Conservation (phyloP, 2,797 vertebrate genomes). For the Philypnodon macrostomus region DNA sequence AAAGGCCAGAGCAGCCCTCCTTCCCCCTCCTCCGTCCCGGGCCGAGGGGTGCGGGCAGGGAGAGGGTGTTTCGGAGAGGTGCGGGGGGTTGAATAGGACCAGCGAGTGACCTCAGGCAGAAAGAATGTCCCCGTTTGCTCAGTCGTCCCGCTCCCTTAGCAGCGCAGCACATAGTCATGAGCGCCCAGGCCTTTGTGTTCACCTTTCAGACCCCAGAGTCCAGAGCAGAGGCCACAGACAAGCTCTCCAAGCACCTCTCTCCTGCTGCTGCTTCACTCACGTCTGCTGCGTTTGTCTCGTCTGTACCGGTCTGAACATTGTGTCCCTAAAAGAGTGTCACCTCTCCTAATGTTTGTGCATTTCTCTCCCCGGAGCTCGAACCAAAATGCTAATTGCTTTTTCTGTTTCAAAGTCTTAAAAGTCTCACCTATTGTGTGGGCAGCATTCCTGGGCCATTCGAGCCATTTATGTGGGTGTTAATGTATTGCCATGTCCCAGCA, state of each 20-base stretch:
- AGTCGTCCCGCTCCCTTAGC: conserved; percentile 78
- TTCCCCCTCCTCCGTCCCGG: conserved; percentile 65
- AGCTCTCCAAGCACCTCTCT: conserved; percentile 59
- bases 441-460: conserved; percentile 61
- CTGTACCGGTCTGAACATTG: conserved; percentile 22
- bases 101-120: conserved; percentile 92
- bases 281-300: conserved; percentile 38
- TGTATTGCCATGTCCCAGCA: conserved; percentile 78
- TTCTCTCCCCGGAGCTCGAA: conserved; percentile 30
- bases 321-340: conserved; percentile 27
- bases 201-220: conserved; percentile 67
- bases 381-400: conserved; percentile 69
- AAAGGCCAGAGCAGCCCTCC: conserved; percentile 76
- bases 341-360: conserved; percentile 37
- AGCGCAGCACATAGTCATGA: conserved; percentile 71
- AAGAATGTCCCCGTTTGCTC: conserved; percentile 95
- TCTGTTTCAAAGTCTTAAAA: conserved; percentile 68
- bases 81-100: conserved; percentile 87
- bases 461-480: conserved; percentile 74
- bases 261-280: conserved; percentile 45
- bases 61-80: conserved; percentile 70
- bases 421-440: conserved; percentile 69
- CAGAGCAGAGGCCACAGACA: conserved; percentile 67
- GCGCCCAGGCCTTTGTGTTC: conserved; percentile 66
- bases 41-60: conserved; percentile 60